Evolutionary conservation across 2,888 invertebrate genomes (phyloP).

Genomic region (Cataglyphis rosenhaueri): DNA sequence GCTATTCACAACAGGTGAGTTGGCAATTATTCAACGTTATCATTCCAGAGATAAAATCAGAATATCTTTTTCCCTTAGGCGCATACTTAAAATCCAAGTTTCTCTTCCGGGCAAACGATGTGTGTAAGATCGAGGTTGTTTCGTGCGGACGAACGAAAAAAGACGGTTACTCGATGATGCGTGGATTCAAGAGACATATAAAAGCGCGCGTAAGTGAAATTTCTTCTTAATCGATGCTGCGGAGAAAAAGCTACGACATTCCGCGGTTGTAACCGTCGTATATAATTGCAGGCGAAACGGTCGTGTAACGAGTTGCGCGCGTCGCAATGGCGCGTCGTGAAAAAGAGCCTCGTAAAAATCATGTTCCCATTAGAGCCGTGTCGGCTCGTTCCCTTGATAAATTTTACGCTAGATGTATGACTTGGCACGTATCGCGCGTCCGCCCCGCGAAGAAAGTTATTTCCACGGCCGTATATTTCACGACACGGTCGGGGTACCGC

Average conservation of each 20-base stretch:
- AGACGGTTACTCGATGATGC: not conserved
- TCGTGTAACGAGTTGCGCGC: slow-evolving; percentile 49
- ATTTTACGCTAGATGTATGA: slow-evolving; percentile 49
- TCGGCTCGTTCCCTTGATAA: slow-evolving; percentile 52
- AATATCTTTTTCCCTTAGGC: slow-evolving; percentile 2
- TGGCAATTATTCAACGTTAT: slow-evolving; percentile 25
- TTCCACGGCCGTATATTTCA: slow-evolving; percentile 42
- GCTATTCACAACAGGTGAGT: not conserved
- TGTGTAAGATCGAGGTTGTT: not conserved
- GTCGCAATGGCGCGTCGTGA: slow-evolving; percentile 25
- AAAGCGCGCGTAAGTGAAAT: slow-evolving; percentile 21
- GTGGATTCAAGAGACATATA: not conserved
- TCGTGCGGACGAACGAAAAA: not conserved
- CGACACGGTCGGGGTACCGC: not conserved
- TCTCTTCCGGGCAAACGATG: slow-evolving; percentile 5
- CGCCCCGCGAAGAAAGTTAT: slow-evolving; percentile 49
- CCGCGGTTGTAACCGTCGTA: slow-evolving; percentile 6
- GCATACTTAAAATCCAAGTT: slow-evolving; percentile 19
- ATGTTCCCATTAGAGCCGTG: slow-evolving; percentile 52
- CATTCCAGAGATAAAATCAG: slow-evolving; percentile 20
- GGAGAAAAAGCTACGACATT: slow-evolving; percentile 36
- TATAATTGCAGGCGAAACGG: slow-evolving; percentile 43
- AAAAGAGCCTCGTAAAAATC: slow-evolving; percentile 56
- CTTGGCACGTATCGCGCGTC: slow-evolving; percentile 50
- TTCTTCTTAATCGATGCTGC: slow-evolving; percentile 35